Percentiles rank a stretch among this genome's conserved stretches.
phyloP scores from a whole-genome alignment of 2,113 vertebrate species.

The Pogonocichla stellata region DNA sequence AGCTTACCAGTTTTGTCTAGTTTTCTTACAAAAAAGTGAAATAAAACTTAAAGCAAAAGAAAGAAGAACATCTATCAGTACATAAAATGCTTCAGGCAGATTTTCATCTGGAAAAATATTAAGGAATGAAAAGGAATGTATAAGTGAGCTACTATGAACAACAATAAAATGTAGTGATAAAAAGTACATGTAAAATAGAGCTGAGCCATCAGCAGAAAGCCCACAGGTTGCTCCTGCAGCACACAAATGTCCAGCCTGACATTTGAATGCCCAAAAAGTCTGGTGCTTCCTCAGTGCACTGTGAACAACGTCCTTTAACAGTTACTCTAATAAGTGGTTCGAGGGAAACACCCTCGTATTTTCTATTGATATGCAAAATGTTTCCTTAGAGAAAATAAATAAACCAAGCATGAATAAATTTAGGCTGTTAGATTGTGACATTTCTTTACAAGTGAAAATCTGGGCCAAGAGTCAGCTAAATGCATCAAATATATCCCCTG shows the following conservation, averaged over 20 bases:
- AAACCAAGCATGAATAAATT: constrained; percentile 11
- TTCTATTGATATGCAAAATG: constrained; percentile 19
- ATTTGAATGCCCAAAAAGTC: background rate
- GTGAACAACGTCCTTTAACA: background rate
- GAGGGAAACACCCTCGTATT: background rate
- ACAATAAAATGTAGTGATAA: constrained; percentile 44
- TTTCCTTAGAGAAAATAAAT: constrained; percentile 37
- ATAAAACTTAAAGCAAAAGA: constrained; percentile 33
- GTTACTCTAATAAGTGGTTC: background rate
- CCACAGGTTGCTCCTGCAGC: background rate
- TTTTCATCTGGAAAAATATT: constrained; percentile 67
- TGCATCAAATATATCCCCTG: background rate
- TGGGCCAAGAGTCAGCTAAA: background rate
- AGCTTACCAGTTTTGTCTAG: constrained; percentile 55
- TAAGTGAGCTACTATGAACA: constrained; percentile 57
- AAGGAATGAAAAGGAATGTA: constrained; percentile 70
- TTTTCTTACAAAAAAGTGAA: constrained; percentile 49
- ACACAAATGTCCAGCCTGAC: background rate
- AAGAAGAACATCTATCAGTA: constrained; percentile 49
- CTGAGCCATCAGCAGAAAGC: constrained; percentile 11
- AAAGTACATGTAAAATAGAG: constrained; percentile 28
- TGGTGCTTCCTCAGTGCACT: background rate
- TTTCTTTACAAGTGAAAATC: background rate
- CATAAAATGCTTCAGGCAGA: constrained; percentile 71
- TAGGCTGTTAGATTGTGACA: background rate